Base-by-base conservation (phyloP, 2,888 invertebrate genomes). In the Timema podura region DNA sequence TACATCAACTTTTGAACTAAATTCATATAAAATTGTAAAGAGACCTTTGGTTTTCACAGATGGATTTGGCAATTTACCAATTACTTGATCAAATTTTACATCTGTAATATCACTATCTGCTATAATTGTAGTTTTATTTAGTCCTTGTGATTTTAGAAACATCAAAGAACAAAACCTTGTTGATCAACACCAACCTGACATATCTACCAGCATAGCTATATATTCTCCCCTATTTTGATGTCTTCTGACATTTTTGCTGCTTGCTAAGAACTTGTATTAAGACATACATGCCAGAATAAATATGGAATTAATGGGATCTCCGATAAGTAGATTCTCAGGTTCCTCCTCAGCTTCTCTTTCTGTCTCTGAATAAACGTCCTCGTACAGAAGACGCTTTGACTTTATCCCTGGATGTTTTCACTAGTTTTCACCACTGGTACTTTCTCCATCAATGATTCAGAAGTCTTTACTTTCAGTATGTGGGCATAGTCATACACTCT, bases 21-120 rank as follows among this genome's bases (percentile, higher is more conserved):
- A 57, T 30, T 16, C 6, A 57, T 57, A 9, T 13, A 57, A n/a
- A 16, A 8, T 57, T 57, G n/a, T 61, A 13, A 61, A 61, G 45
- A 61, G 10, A 9, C 44, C 61, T 5, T 61, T 61, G 8, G 61
- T 10, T 61, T 61, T 10, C 13, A 61, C 16, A 16, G 30, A 30
- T 61, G 7, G 44, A 11, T 30, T 61, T 16, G 61, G 61, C 11
- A 61, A 61, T 61, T 15, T 61, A 16, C 61, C 61, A 61, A 61
- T 59, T 16, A 15, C 61, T 30, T 61, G 16, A 16, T 61, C 61
- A 8, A 61, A 61, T 10, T 61, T 30, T 54, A 61, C 61, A 13
- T 61, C 30, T 30, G 16, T 61, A 61, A 61, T 30, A 45, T 15
- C 61, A 8, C 61, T 15, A 61, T 61, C 44, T 5, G 16, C 44